Evolutionary conservation across 2,797 vertebrate genomes (phyloP).

Genomic region (Sebastes hubbsi): DNA sequence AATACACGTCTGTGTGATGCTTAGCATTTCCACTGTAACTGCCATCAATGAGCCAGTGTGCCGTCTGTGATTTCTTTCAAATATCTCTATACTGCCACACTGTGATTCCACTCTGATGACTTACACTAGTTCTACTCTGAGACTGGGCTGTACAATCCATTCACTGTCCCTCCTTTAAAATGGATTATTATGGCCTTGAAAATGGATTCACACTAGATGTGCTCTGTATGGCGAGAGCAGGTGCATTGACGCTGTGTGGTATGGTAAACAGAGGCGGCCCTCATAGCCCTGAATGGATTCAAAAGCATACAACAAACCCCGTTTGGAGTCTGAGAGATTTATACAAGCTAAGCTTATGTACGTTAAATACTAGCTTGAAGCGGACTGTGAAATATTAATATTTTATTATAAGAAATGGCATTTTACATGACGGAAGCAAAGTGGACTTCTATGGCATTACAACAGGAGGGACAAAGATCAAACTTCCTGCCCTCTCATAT

Average conservation of each 20-base stretch:
- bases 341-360: neutral
- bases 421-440: neutral
- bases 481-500: neutral
- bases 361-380: neutral
- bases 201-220: conserved; percentile 33
- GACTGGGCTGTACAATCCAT: conserved; percentile 25
- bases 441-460: neutral
- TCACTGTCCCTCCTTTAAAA: conserved; percentile 43
- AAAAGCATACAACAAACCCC: neutral
- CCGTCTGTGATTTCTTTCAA: neutral
- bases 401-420: neutral
- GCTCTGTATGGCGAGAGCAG: conserved; percentile 24
- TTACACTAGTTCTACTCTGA: neutral
- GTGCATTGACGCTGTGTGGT: conserved; percentile 1
- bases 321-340: neutral
- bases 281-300: neutral
- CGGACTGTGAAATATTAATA: neutral
- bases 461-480: neutral
- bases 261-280: conserved; percentile 35
- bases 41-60: conserved; percentile 4
- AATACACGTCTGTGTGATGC: neutral
- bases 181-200: conserved; percentile 50
- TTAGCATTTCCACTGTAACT: neutral
- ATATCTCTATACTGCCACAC: neutral
- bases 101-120: neutral